phyloP scores from a whole-genome alignment of 2,888 invertebrate genomes.

The Pandemis cinnamomeana region DNA sequence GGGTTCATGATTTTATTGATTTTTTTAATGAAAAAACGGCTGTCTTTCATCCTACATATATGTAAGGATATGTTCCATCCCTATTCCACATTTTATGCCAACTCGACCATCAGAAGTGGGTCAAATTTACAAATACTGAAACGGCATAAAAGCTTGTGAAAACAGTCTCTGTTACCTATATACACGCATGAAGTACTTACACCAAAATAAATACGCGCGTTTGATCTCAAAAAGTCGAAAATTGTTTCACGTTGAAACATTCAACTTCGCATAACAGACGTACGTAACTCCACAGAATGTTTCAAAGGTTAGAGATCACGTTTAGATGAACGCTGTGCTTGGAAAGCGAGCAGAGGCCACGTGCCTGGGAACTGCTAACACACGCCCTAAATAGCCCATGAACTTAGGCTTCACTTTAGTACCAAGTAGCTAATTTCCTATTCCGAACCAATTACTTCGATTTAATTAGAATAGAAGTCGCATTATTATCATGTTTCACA shows the following conservation, averaged over 20 bases:
- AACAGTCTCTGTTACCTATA: not conserved
- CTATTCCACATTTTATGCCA: too few relatives aligned
- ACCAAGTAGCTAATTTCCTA: not conserved
- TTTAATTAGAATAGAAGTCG: not conserved
- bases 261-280: constrained; percentile 12
- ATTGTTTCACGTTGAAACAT: constrained; percentile 16
- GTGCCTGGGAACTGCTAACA: constrained; percentile 9
- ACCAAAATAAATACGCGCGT: constrained; percentile 8
- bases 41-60: too few relatives aligned
- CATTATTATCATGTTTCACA: too few relatives aligned
- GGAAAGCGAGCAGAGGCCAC: constrained; percentile 13
- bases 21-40: too few relatives aligned
- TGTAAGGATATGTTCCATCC: too few relatives aligned
- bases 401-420: constrained; percentile 6
- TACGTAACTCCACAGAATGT: constrained; percentile 9
- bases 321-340: constrained; percentile 8
- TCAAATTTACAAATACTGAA: too few relatives aligned
- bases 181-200: not conserved
- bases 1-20: not conserved
- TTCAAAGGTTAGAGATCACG: constrained; percentile 29
- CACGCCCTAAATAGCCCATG: constrained; percentile 26
- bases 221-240: constrained; percentile 21
- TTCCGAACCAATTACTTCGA: not conserved
- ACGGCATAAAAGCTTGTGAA: too few relatives aligned
- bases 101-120: too few relatives aligned